Evolutionary conservation across 2,113 vertebrate genomes (phyloP), one percentile per base, ranked within the genome.

Genomic region (Oreamnos americanus): DNA sequence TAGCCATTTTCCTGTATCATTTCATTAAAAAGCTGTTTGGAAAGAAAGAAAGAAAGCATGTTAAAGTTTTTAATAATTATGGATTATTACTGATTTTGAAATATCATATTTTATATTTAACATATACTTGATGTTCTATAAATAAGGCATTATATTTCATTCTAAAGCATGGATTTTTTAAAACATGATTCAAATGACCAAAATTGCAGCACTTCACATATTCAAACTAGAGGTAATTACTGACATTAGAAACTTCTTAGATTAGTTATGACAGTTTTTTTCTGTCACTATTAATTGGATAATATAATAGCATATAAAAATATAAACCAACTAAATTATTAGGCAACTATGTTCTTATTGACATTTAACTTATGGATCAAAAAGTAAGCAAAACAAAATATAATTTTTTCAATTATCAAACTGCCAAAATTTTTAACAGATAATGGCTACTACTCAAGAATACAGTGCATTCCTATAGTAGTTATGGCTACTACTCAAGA

Each of bases 1-100:
- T 99, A 99, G 94, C 99, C 99, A 98, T 99, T 99, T 90, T 99
- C 99, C 90, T 99, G 99, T 98, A 99, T 99, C 99, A 99, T 99
- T 98, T 99, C 99, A 98, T 99, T 99, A 99, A 99, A 99, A 87
- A 99, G 99, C 99, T 99, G 98, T 76, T 97, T 36, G 62, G 86
- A 96, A 97, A 96, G 87, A 87, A 76, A 96, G 87, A 87, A 76
- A 45, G 90, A 98, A 98, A 57, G 47, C 47, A 90, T 45, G 16
- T 96, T 96, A 95, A 84, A 85, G 8, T n/a, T 71, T 86, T 57
- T 84, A 33, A 17, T n/a, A 90, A 81, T 5, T 53, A 85, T 19
- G 39, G 5, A 96, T 91, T 62, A 94, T 79, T 93, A 94, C 8
- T 53, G 47, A 83, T 60, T 97, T 96, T 16, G 97, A 86, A 90